phyloP scores from a whole-genome alignment of 2,888 invertebrate genomes.

The Drosophila fungiperda region DNA sequence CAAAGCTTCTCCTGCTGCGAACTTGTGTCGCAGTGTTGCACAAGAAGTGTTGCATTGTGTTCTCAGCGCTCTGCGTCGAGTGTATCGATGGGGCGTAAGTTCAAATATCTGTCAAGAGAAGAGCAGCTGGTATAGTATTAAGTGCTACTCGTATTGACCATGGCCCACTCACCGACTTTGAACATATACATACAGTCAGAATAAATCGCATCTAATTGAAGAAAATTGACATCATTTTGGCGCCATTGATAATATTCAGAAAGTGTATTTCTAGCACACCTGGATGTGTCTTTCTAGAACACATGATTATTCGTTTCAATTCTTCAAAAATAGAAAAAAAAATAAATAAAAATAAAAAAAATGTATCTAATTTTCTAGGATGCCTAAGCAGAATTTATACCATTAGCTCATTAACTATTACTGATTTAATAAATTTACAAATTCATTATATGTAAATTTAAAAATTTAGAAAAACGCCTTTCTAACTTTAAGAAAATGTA shows the following conservation, averaged over 20 bases:
- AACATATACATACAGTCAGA: background rate
- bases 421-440: background rate
- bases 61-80: conserved; percentile 3
- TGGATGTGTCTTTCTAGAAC: conserved; percentile 7
- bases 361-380: background rate
- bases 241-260: background rate
- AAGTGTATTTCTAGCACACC: conserved; percentile 36
- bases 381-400: background rate
- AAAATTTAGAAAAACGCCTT: background rate
- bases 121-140: conserved; percentile 9
- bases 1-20: background rate
- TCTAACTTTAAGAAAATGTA: background rate
- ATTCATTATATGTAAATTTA: background rate
- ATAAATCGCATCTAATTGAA: background rate
- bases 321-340: background rate
- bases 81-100: conserved; percentile 28
- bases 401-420: background rate
- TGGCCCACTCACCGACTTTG: conserved; percentile 3
- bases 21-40: background rate
- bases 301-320: background rate
- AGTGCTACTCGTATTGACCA: conserved; percentile 29
- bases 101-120: conserved; percentile 45
- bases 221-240: background rate
- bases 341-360: background rate
- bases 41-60: conserved; percentile 15